Percentiles rank a stretch among this genome's conserved stretches.
These are phyloP conservation scores for Octodon degus DNA, from an alignment of 2,113 vertebrate genomes.

Conservation along the genomic window DNA sequence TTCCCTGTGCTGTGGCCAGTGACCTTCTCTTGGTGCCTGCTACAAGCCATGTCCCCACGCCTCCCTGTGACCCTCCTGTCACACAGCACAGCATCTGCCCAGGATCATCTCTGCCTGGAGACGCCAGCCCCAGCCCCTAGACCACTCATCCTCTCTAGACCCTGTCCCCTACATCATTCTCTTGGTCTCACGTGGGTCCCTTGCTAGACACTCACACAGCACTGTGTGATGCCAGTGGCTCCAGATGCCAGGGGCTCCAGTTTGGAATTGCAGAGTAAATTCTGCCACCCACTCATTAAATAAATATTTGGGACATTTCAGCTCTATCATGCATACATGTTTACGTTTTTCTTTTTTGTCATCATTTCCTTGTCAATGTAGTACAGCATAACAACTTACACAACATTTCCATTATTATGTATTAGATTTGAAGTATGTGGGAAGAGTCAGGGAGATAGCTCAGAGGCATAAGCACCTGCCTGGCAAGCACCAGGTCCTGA, in stretches of 20 bases:
- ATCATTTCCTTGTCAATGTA: not conserved
- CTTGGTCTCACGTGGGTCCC: not conserved
- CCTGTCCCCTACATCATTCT: not conserved
- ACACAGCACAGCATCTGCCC: no score
- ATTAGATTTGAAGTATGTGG: not conserved
- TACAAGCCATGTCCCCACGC: fast-evolving
- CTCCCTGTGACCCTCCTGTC: not conserved
- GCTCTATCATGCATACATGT: no score
- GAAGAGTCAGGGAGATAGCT: not conserved
- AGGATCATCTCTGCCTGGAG: not conserved
- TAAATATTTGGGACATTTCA: not conserved
- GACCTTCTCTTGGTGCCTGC: not conserved
- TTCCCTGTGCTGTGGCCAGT: not conserved
- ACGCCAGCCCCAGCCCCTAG: not conserved
- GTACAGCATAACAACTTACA: not conserved
- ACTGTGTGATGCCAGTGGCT: not conserved
- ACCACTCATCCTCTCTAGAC: not conserved
- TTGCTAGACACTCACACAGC: not conserved
- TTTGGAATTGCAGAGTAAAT: not conserved
- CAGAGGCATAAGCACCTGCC: no score
- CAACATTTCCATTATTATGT: not conserved
- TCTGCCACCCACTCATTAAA: not conserved
- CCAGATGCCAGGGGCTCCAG: not conserved
- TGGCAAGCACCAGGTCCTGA: no score
- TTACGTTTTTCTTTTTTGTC: not conserved